Percentiles rank a stretch among this genome's conserved stretches.
Evolutionary conservation across 2,888 invertebrate genomes (phyloP).

Genomic region (Amblyteles armatorius): DNA sequence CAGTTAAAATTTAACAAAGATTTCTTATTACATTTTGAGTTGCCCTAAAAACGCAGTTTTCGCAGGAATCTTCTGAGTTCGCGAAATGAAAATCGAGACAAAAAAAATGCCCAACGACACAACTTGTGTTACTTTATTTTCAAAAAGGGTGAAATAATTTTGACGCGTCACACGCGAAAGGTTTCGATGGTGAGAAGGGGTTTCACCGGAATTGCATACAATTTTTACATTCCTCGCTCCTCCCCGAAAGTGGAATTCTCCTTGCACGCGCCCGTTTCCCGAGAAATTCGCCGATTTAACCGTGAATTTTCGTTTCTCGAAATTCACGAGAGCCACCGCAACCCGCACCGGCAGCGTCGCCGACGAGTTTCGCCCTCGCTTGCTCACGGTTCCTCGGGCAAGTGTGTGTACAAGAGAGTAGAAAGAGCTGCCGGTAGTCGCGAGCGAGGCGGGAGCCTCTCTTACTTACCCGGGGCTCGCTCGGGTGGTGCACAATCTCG

Average conservation of each 20-base stretch:
- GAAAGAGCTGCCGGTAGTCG: slow-evolving; percentile 1
- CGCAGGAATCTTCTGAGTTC: background rate
- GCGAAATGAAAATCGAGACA: background rate
- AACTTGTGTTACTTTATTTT: background rate
- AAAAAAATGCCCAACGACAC: background rate
- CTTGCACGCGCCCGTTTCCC: slow-evolving; percentile 7
- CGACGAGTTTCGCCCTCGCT: slow-evolving; percentile 19
- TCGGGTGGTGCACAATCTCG: slow-evolving; percentile 75
- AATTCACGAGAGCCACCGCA: slow-evolving; percentile 36
- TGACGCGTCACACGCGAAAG: background rate
- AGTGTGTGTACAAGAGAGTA: slow-evolving; percentile 13
- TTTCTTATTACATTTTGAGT: background rate
- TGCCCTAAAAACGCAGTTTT: background rate
- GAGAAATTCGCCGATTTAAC: slow-evolving; percentile 54
- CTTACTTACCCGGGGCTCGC: slow-evolving; percentile 71
- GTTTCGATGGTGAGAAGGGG: background rate
- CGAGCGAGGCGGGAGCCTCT: slow-evolving; percentile 69
- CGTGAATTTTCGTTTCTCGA: slow-evolving; percentile 60
- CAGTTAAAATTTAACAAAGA: background rate
- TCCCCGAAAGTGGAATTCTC: slow-evolving; percentile 28
- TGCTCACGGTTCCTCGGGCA: slow-evolving; percentile 36
- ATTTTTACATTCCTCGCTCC: slow-evolving; percentile 15
- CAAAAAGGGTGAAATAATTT: background rate
- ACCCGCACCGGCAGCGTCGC: slow-evolving; percentile 36
- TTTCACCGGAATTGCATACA: slow-evolving; percentile 6